Evolutionary conservation across 2,888 invertebrate species (phyloP).

Genomic region (Exocentrus adspersus): DNA sequence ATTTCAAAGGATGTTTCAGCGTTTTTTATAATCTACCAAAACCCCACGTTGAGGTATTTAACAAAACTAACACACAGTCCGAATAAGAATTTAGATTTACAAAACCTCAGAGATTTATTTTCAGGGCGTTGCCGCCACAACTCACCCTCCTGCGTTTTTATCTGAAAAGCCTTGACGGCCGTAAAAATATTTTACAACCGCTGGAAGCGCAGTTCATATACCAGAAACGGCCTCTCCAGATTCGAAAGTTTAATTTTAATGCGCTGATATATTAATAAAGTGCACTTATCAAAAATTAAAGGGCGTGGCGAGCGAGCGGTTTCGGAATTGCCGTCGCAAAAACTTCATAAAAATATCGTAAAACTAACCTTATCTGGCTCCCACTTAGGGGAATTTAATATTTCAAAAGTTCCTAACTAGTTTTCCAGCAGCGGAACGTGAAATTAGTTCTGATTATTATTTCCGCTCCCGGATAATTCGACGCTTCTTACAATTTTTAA

Average conservation of each 20-base stretch:
- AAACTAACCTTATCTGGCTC: constrained; percentile 49
- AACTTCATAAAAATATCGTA: constrained; percentile 54
- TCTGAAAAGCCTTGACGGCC: constrained; percentile 33
- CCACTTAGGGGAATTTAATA: constrained; percentile 43
- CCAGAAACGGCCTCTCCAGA: constrained; percentile 45
- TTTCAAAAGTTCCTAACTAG: constrained; percentile 46
- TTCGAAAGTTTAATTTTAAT: constrained; percentile 53
- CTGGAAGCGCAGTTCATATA: constrained; percentile 42
- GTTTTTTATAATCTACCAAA: too few species aligned
- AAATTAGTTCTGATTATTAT: constrained; percentile 7
- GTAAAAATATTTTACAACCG: constrained; percentile 49
- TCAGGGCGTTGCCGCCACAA: constrained; percentile 6
- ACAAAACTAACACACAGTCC: too few species aligned
- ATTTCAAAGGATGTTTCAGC: too few species aligned
- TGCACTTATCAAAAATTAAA: constrained; percentile 52
- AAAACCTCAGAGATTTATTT: constrained; percentile 5
- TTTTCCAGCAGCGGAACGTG: constrained; percentile 21
- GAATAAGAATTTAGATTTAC: background rate
- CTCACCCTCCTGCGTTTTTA: constrained; percentile 20
- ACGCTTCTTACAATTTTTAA: too few species aligned
- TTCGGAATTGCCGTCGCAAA: constrained; percentile 41
- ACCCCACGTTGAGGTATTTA: too few species aligned
- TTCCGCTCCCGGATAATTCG: background rate
- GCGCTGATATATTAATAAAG: constrained; percentile 48
- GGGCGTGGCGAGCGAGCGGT: constrained; percentile 38